Conservation (phyloP, 2,888 invertebrate species). For the Eupithecia subfuscata region DNA sequence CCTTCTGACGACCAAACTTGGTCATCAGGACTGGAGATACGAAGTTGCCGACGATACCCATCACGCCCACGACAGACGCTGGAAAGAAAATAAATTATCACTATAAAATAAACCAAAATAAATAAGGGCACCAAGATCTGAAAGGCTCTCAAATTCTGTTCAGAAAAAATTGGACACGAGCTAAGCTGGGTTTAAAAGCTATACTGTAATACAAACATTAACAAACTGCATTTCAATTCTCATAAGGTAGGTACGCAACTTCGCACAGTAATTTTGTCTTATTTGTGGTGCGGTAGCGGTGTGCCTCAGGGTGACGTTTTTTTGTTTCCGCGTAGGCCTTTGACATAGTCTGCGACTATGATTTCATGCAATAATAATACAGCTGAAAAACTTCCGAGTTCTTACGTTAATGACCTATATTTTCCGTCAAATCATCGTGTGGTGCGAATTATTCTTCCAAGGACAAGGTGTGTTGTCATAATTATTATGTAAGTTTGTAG, state of each 20-base stretch:
- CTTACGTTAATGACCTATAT: slow-evolving; percentile 18
- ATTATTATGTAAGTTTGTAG: slow-evolving; percentile 4
- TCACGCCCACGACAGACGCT: slow-evolving; percentile 76
- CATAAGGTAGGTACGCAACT: slow-evolving; percentile 8
- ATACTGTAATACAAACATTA: too few species aligned
- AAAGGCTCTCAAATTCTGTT: not conserved
- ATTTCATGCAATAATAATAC: slow-evolving; percentile 17
- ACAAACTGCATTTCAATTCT: slow-evolving; percentile 6
- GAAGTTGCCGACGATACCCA: slow-evolving; percentile 80
- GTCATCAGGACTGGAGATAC: slow-evolving; percentile 82
- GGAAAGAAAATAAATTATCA: slow-evolving; percentile 43
- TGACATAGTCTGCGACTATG: slow-evolving; percentile 16
- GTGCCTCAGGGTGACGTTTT: slow-evolving; percentile 34
- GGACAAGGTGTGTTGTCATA: slow-evolving; percentile 4
- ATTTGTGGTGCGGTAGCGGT: slow-evolving; percentile 4
- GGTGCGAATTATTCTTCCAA: not conserved
- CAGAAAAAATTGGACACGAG: not conserved
- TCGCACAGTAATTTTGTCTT: slow-evolving; percentile 10
- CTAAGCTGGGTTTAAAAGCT: not conserved
- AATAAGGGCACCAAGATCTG: not conserved
- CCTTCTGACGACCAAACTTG: slow-evolving; percentile 82
- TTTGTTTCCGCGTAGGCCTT: slow-evolving; percentile 40
- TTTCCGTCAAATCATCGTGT: slow-evolving; percentile 29
- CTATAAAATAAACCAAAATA: not conserved
- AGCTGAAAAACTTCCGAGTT: not conserved